These are phyloP conservation scores for Phataginus tetradactyla DNA, from an alignment of 2,797 vertebrate genomes.

Conservation along the genomic window DNA sequence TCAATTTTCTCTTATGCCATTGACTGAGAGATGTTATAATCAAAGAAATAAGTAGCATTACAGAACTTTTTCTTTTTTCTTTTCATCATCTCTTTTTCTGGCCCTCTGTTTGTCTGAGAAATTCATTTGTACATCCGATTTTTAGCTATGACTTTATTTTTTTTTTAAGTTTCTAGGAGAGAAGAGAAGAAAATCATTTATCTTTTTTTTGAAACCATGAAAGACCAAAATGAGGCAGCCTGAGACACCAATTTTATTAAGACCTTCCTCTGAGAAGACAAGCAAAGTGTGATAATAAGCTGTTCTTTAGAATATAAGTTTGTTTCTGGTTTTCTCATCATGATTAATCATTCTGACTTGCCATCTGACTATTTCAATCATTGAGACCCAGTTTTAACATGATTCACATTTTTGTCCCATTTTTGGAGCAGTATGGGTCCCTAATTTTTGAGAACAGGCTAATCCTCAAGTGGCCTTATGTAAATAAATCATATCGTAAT, in stretches of 20 bases:
- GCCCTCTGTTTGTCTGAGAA: constrained; percentile 29
- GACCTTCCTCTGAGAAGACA: constrained; percentile 53
- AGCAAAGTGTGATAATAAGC: constrained; percentile 52
- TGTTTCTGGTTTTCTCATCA: constrained; percentile 64
- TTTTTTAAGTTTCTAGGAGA: background rate
- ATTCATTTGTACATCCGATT: background rate
- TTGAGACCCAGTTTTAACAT: constrained; percentile 72
- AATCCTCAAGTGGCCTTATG: constrained; percentile 79
- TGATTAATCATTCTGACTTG: constrained; percentile 55
- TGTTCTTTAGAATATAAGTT: constrained; percentile 16
- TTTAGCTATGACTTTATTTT: constrained; percentile 13
- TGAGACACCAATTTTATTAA: constrained; percentile 50
- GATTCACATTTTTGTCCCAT: constrained; percentile 81
- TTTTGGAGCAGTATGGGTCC: constrained; percentile 67
- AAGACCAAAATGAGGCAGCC: constrained; percentile 58
- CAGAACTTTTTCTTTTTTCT: background rate
- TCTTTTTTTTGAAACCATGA: constrained; percentile 50
- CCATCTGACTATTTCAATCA: constrained; percentile 74
- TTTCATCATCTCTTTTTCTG: constrained; percentile 14
- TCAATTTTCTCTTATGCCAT: background rate
- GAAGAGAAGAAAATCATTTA: background rate
- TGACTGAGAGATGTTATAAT: background rate
- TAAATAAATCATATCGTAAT: constrained; percentile 84
- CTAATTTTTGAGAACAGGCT: constrained; percentile 70
- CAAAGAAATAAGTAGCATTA: accelerated